Conservation (phyloP, 2,888 invertebrate species). For the Drosophila borealis region DNA sequence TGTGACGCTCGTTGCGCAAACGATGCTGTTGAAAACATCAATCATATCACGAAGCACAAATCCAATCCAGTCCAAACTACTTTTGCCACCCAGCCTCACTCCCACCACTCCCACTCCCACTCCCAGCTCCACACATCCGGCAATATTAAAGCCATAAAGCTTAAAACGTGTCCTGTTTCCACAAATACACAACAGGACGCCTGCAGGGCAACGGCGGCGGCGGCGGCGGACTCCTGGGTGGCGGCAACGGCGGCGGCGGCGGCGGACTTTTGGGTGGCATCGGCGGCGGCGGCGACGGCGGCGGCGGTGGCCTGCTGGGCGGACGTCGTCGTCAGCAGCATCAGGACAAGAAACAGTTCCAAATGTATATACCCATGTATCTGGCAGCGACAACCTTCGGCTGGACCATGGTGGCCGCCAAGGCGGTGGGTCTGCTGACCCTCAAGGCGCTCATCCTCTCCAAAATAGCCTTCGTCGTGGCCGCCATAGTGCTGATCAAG, state of each 20-base stretch:
- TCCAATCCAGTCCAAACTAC: conserved; percentile 30
- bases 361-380: conserved; percentile 88
- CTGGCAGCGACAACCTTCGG: conserved; percentile 90
- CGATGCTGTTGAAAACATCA: conserved; percentile 54
- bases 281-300: conserved; percentile 49
- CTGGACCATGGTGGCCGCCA: conserved; percentile 87
- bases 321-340: conserved; percentile 71
- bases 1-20: conserved; percentile 45
- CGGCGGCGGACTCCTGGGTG: conserved; percentile 48
- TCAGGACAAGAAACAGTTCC: conserved; percentile 87
- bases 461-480: conserved; percentile 89
- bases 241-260: conserved; percentile 50
- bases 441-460: conserved; percentile 90
- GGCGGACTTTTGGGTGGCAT: conserved; percentile 41
- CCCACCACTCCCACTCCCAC: background rate
- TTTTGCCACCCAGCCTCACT: conserved; percentile 25
- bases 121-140: background rate
- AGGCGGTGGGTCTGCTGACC: conserved; percentile 88
- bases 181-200: conserved; percentile 55
- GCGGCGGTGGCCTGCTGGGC: conserved; percentile 60
- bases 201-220: conserved; percentile 67
- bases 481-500: conserved; percentile 87
- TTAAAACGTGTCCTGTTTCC: conserved; percentile 65
- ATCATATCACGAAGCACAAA: conserved; percentile 55
- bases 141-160: conserved; percentile 56